A percentile compares a stretch with the other conserved stretches of the same genome.
Conservation (phyloP, 2,113 vertebrate genomes). For the Ursus arctos region DNA sequence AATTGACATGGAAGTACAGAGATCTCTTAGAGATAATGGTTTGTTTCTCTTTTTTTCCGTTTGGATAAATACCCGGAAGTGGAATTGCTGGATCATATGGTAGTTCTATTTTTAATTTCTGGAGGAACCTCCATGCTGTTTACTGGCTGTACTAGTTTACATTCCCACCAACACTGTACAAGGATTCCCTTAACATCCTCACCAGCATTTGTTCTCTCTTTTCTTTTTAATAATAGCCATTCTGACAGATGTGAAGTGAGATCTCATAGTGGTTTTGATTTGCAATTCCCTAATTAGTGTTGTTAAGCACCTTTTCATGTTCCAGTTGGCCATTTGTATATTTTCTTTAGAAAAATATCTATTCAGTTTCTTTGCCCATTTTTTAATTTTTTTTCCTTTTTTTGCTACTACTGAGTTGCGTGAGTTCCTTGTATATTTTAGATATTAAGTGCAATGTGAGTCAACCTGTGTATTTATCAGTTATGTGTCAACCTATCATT, state of each 20-base stretch:
- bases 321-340: background rate
- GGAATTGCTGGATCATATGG: background rate
- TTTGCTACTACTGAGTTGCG: background rate
- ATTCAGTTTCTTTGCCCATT: background rate
- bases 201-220: background rate
- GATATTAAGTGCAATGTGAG: background rate
- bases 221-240: background rate
- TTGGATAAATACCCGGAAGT: background rate
- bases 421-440: background rate
- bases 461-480: background rate
- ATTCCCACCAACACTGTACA: background rate
- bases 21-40: background rate
- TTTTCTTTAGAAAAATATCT: background rate
- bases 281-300: background rate
- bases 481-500: background rate
- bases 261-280: background rate
- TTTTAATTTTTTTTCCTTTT: background rate
- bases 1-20: background rate
- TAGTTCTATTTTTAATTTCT: slow-evolving; percentile 26
- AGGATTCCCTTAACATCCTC: background rate
- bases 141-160: background rate
- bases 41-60: background rate
- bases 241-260: background rate
- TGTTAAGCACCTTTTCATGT: background rate
- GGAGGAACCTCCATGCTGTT: background rate